phyloP scores from a whole-genome alignment of 2,888 invertebrate species.

The Calephelis perditalis region DNA sequence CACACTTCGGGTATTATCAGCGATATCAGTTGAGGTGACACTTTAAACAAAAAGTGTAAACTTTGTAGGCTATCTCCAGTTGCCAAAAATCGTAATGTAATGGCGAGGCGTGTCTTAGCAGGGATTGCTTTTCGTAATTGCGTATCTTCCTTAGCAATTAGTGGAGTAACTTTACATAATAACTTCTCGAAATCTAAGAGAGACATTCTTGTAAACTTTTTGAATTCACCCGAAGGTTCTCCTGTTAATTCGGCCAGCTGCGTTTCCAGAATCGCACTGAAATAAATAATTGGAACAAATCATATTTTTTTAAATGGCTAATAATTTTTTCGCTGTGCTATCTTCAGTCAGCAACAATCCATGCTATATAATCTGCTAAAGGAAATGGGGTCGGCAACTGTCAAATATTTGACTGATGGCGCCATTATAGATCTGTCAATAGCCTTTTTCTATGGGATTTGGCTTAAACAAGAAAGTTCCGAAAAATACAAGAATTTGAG shows the following conservation, averaged over 20 bases:
- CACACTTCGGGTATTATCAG: no score
- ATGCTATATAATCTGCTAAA: no score
- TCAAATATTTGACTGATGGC: no score
- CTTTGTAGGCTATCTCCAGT: constrained; percentile 3
- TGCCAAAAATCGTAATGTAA: constrained; percentile 5
- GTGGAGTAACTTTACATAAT: constrained; percentile 20
- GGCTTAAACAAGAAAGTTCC: no score
- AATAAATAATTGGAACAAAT: background rate
- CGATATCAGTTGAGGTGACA: background rate
- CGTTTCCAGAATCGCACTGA: constrained; percentile 5
- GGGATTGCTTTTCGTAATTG: constrained; percentile 17
- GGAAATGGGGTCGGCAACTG: no score
- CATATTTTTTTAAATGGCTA: no score
- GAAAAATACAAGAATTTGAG: no score
- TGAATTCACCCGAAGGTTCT: constrained; percentile 26
- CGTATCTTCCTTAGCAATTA: constrained; percentile 20
- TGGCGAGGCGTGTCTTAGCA: constrained; percentile 14
- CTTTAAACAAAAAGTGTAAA: constrained; percentile 14
- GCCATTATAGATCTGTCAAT: no score
- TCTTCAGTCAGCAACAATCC: no score
- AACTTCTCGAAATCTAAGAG: constrained; percentile 23
- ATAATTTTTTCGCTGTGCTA: no score
- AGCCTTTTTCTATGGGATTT: no score
- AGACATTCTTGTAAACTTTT: constrained; percentile 29
- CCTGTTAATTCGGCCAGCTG: background rate